Base-by-base conservation (phyloP, 2,888 invertebrate species). In the Tortricodes alternella region DNA sequence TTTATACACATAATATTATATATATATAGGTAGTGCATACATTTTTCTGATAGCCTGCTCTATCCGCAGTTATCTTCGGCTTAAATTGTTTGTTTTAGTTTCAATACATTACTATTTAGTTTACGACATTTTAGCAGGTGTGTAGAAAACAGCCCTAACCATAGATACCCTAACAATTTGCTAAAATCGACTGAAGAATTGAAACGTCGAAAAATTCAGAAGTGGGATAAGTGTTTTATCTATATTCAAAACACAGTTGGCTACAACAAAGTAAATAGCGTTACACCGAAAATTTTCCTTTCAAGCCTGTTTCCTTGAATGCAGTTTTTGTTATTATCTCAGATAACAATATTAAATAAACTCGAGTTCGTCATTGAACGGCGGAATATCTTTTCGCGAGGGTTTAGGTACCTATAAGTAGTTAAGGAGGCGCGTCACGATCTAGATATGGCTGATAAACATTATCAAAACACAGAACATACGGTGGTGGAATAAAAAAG, bases 391-490 rank as follows among this genome's bases (percentile, higher is more conserved):
- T 57, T 64, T 66, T 60, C 59, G 53, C 53, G 24, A 53, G 24
- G 41, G 24, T 24, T 24, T 8, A 2, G 41, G 41, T 18, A 34
- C n/a, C n/a, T n/a, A n/a, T n/a, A n/a, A n/a, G n/a, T n/a, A n/a
- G n/a, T n/a, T n/a, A n/a, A 21, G 58, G 62, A 62, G 66, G 63
- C 53, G 52, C 61, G 62, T 63, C 63, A 62, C 41, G 55, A 63
- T 55, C 55, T 41, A 53, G 67, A 70, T 68, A 66, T 13, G 7
- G 21, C 35, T 43, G 55, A 55, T 55, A 49, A n/a, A 21, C 41
- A 55, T 43, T 70, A 70, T 69, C 68, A 61, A 48, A 57, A 59
- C 55, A 58, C 53, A 62, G 65, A 60, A 58, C 50, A 61, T 55
- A 60, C 61, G 50, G 51, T 58, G 39, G 51, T n/a, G n/a, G n/a